These are phyloP conservation scores for Hippocampus comes DNA, from an alignment of 2,113 vertebrate genomes.

Conservation along the genomic window DNA sequence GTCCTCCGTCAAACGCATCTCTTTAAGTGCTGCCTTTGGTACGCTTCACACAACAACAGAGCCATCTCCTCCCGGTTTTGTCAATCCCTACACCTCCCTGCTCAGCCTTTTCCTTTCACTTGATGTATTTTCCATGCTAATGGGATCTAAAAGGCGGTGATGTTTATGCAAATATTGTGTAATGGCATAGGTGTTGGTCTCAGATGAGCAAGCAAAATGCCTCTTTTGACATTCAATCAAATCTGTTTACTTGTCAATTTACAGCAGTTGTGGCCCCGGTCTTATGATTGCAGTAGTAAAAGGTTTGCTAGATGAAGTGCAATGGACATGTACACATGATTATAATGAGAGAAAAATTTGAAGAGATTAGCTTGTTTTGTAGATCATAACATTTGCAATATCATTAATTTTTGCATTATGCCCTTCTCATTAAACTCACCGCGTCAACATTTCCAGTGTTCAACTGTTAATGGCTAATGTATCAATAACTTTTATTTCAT, in stretches of 20 bases:
- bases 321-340: conserved; percentile 24
- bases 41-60: conserved; percentile 2
- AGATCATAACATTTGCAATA: no score
- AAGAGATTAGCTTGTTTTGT: no score
- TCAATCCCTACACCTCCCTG: conserved; percentile 29
- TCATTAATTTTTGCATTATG: no score
- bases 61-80: conserved; percentile 11
- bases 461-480: no score
- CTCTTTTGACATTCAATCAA: conserved; percentile 40
- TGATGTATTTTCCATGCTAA: conserved; percentile 59
- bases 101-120: conserved; percentile 16
- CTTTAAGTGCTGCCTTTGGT: no score
- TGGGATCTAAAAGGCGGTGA: conserved; percentile 23
- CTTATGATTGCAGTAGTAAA: conserved; percentile 40
- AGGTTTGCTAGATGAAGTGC: conserved; percentile 53
- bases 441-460: no score
- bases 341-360: no score
- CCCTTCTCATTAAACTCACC: no score
- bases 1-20: no score
- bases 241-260: conserved; percentile 16
- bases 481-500: no score
- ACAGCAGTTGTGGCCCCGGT: not conserved
- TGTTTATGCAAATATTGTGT: conserved; percentile 60
- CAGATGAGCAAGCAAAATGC: conserved; percentile 32
- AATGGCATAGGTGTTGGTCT: conserved; percentile 28